Evolutionary conservation across 2,797 vertebrate species (phyloP).

Genomic region (Melanotaenia nigrans): DNA sequence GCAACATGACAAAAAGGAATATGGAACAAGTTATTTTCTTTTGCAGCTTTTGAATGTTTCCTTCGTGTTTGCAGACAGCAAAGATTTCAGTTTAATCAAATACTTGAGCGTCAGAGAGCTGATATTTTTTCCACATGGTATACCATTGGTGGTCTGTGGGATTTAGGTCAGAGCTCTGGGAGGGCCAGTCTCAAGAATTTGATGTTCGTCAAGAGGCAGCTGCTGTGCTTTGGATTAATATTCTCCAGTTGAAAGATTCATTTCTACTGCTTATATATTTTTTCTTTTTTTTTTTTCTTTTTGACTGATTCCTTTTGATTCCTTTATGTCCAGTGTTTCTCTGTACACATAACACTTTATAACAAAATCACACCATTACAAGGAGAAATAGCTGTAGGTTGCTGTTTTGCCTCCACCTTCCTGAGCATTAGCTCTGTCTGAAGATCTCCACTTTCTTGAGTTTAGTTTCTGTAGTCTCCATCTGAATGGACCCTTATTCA

Average conservation of each 20-base stretch:
- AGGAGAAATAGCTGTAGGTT: neutral
- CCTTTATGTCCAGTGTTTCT: neutral
- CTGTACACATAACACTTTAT: neutral
- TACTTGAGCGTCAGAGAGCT: neutral
- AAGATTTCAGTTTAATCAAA: neutral
- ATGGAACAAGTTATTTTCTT: neutral
- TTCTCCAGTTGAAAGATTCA: neutral
- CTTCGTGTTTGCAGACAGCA: neutral
- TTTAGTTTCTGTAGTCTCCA: neutral
- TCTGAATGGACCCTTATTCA: neutral
- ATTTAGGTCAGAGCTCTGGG: conserved; percentile 27
- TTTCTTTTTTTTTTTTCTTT: neutral
- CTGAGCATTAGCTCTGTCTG: neutral
- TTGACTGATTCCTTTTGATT: neutral
- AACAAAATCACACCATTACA: neutral
- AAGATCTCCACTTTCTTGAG: neutral
- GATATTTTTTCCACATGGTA: neutral
- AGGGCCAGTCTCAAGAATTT: conserved; percentile 1
- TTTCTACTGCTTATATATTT: conserved; percentile 1
- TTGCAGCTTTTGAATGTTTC: neutral
- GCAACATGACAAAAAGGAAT: neutral
- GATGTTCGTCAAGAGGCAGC: conserved; percentile 7
- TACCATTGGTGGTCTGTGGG: neutral
- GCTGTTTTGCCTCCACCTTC: neutral
- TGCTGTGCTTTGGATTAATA: conserved; percentile 3